These are phyloP conservation scores for Agriopis leucophaearia DNA, from an alignment of 2,888 invertebrate species.

Conservation along the genomic window DNA sequence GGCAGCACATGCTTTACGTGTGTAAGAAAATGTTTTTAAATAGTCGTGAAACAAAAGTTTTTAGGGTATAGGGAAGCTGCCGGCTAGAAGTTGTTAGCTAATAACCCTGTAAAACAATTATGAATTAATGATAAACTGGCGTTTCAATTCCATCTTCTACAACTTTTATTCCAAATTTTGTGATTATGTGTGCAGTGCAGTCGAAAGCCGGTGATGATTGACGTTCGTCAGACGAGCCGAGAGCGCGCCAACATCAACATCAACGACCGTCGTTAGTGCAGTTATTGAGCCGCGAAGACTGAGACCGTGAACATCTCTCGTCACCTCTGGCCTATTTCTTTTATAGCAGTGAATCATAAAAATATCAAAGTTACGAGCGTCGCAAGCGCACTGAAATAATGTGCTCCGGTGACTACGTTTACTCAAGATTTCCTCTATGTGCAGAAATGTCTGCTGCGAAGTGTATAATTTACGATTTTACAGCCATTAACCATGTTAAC, in stretches of 20 bases:
- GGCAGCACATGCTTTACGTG: too few relatives aligned
- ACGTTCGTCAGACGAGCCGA: conserved; percentile 23
- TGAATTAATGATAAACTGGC: too few relatives aligned
- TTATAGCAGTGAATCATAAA: conserved; percentile 36
- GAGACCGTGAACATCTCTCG: conserved; percentile 33
- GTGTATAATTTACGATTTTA: conserved; percentile 26
- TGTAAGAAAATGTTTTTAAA: too few relatives aligned
- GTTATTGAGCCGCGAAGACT: conserved; percentile 32
- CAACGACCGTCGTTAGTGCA: conserved; percentile 25
- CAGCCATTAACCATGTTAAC: conserved; percentile 29
- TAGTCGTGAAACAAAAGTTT: too few relatives aligned
- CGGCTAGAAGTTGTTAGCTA: too few relatives aligned
- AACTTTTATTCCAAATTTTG: not conserved
- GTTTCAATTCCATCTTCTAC: not conserved
- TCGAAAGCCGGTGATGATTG: conserved; percentile 5
- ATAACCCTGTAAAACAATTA: too few relatives aligned
- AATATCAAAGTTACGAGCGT: conserved; percentile 27
- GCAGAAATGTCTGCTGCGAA: conserved; percentile 12
- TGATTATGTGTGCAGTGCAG: not conserved
- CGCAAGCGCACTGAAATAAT: conserved; percentile 23
- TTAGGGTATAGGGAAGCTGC: too few relatives aligned
- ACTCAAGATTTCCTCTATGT: conserved; percentile 19
- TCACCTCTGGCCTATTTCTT: conserved; percentile 38
- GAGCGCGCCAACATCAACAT: conserved; percentile 33
- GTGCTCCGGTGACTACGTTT: conserved; percentile 15